Base-by-base conservation (phyloP, 1,140 invertebrate species). In the Cyrtorhinus lividipennis region DNA sequence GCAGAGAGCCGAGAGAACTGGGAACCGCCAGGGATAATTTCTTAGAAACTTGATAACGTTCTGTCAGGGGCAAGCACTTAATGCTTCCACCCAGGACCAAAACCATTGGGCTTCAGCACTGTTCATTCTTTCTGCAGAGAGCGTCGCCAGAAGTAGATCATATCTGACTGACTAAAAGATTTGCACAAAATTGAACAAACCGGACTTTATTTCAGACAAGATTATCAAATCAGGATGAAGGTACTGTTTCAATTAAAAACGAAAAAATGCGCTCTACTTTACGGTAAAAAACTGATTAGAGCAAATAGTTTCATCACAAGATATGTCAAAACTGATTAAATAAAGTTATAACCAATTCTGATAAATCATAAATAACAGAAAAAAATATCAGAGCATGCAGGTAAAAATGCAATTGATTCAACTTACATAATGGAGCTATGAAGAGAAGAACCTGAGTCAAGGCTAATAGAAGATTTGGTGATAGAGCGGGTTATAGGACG, bases 351-450 rank as follows among this genome's bases (percentile, higher is more conserved):
- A 38, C 30, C 5, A 5, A 5, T 38, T 8, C 15, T 38, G 15
- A 38, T 38, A 5, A 20, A 53, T 53, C 8, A 20, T 13, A 53
- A 5, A 20, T 53, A 53, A 53, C 38, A 15, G 48, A 10, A 15
- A 53, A 53, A 10, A 10, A 53, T 20, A 53, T 22, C 20, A 5
- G 20, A 10, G 20, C 48, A 53, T 53, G 48, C 48, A 53, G 48
- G 48, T 53, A 53, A 15, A 8, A 53, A 15, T 53, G 48, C 48
- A 15, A 5, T 53, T 53, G 48, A 10, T 53, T 53, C 48, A 53
- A 53, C 48, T 53, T 53, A 53, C 48, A 53, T 53, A 53, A 53
- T 22, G 48, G 48, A 53, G 48, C 48, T 53, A 53, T 53, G 48
- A 22, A 53, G 48, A 53, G 48, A 53, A 53, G 48, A 53, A 53